Percentiles rank a stretch among this genome's conserved stretches.
These are phyloP conservation scores for Ctenomys sociabilis DNA, from an alignment of 2,113 vertebrate species.

Conservation along the genomic window DNA sequence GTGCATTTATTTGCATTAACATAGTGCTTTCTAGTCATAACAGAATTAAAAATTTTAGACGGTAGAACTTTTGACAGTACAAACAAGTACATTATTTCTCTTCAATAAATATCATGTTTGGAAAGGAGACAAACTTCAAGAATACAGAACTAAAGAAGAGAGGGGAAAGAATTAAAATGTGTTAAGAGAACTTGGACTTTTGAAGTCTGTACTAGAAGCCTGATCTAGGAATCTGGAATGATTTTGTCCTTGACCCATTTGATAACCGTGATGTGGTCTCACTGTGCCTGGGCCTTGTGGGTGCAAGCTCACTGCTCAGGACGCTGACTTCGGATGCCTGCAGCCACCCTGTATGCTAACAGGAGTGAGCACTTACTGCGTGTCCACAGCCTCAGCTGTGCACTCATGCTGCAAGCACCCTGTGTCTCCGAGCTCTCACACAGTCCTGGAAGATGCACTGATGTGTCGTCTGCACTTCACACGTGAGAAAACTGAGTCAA, in stretches of 20 bases:
- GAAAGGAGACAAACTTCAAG: background rate
- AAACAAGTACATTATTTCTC: background rate
- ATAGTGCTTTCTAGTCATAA: background rate
- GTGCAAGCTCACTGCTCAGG: background rate
- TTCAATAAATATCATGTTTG: constrained; percentile 20
- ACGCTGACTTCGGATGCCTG: background rate
- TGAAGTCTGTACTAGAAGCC: background rate
- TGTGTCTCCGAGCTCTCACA: background rate
- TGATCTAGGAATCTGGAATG: background rate
- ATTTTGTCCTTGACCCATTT: background rate
- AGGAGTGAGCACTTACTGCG: background rate
- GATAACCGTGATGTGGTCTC: accelerated
- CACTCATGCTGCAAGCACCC: background rate
- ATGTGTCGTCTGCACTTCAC: background rate
- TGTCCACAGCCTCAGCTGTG: no score
- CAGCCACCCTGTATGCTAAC: background rate
- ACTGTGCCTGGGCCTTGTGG: no score
- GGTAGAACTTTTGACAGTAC: background rate
- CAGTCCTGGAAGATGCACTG: background rate
- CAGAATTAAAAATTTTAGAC: background rate
- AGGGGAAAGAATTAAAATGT: background rate
- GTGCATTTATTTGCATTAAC: background rate
- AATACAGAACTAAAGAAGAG: background rate
- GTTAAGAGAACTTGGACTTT: background rate
- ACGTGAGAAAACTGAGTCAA: background rate